phyloP scores from a whole-genome alignment of 2,113 vertebrate genomes.

The Chaetorhynchus papuensis region DNA sequence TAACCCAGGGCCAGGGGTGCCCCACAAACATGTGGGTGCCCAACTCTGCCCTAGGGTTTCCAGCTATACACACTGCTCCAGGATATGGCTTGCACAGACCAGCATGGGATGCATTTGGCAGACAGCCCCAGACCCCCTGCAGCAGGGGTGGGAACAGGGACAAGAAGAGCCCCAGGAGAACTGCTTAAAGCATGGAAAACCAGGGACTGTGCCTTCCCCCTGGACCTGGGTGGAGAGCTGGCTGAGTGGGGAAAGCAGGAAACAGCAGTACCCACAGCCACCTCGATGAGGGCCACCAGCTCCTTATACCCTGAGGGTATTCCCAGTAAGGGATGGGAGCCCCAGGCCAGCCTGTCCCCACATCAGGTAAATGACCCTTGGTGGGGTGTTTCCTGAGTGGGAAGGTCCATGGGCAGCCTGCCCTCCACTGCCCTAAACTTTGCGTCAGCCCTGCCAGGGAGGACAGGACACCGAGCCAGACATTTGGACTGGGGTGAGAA shows the following conservation, averaged over 20 bases:
- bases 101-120: neutral
- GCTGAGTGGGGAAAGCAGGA: neutral
- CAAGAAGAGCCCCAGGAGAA: neutral
- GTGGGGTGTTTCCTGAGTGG: neutral
- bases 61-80: neutral
- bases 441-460: neutral
- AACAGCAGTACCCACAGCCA: neutral
- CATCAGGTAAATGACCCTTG: neutral
- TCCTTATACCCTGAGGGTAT: neutral
- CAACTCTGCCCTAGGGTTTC: neutral
- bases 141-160: neutral
- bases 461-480: neutral
- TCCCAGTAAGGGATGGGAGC: neutral
- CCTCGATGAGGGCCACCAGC: fast-evolving
- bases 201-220: neutral
- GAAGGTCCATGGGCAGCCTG: neutral
- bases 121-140: neutral
- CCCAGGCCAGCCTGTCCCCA: neutral
- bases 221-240: neutral
- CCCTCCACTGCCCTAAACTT: neutral
- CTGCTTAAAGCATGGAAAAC: neutral
- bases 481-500: neutral
- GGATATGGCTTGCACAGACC: neutral
- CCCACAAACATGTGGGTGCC: neutral
- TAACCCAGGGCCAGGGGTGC: neutral